These are phyloP conservation scores for Chloropsis hardwickii DNA, from an alignment of 2,113 vertebrate genomes.

Conservation along the genomic window DNA sequence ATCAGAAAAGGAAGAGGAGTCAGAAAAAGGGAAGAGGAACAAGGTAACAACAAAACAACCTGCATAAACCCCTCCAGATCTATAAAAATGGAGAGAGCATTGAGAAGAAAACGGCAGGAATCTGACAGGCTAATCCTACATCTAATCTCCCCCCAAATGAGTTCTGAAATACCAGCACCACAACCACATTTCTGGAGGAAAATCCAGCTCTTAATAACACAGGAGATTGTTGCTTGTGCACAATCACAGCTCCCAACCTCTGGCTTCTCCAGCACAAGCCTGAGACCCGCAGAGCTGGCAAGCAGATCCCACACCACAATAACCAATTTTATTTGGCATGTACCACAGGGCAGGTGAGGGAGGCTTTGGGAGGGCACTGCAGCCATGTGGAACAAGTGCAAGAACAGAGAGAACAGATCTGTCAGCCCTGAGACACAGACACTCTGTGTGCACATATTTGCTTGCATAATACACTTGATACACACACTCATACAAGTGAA, in stretches of 20 bases:
- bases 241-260: background rate
- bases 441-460: too few relatives aligned
- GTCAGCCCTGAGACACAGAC: background rate
- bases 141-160: background rate
- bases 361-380: background rate
- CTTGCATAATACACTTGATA: background rate
- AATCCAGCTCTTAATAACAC: background rate
- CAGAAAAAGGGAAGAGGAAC: background rate
- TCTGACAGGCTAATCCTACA: background rate
- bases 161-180: background rate
- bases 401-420: background rate
- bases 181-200: background rate
- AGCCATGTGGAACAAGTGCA: background rate
- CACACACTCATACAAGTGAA: background rate
- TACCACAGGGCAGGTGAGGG: background rate
- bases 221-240: background rate
- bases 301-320: background rate
- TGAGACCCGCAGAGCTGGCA: background rate
- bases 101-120: background rate
- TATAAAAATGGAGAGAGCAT: background rate
- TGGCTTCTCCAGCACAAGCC: background rate
- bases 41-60: background rate
- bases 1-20: background rate
- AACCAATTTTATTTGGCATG: background rate
- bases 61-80: background rate